A percentile compares a stretch with the other conserved stretches of the same genome.
phyloP scores from a whole-genome alignment of 2,888 invertebrate species.

The Leptogaster cylindrica region DNA sequence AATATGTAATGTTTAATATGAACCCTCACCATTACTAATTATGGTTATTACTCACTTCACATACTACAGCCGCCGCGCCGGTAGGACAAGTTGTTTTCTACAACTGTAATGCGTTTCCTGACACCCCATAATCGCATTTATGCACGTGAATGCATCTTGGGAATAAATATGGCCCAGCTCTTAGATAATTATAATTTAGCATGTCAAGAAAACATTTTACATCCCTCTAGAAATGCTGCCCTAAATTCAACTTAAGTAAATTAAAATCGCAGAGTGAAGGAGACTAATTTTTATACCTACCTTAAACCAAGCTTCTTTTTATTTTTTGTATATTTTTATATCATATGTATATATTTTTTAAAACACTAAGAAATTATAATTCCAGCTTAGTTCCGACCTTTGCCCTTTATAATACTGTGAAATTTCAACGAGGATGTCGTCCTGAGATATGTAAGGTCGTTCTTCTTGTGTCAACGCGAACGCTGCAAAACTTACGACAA shows the following conservation, averaged over 20 bases:
- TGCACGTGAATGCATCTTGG: background rate
- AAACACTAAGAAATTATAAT: constrained; percentile 35
- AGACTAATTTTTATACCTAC: background rate
- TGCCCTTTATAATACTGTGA: background rate
- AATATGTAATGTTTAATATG: no score
- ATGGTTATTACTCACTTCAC: constrained; percentile 9
- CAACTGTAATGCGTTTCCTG: background rate
- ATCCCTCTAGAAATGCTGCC: background rate
- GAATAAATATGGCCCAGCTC: background rate
- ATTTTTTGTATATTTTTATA: background rate
- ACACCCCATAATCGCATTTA: background rate
- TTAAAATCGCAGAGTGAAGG: background rate
- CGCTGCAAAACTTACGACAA: constrained; percentile 16
- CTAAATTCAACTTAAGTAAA: background rate
- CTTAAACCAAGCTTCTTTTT: background rate
- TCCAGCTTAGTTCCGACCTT: constrained; percentile 20
- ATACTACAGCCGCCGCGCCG: background rate
- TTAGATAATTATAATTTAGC: constrained; percentile 1
- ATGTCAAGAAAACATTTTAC: background rate
- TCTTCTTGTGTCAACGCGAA: constrained; percentile 28
- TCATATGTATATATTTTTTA: no score
- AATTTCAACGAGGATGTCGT: constrained; percentile 12
- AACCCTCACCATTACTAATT: constrained; percentile 7
- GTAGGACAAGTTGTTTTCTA: background rate
- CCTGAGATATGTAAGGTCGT: constrained; percentile 20